Evolutionary conservation across 2,113 vertebrate genomes (phyloP).

Genomic region (Willisornis vidua): DNA sequence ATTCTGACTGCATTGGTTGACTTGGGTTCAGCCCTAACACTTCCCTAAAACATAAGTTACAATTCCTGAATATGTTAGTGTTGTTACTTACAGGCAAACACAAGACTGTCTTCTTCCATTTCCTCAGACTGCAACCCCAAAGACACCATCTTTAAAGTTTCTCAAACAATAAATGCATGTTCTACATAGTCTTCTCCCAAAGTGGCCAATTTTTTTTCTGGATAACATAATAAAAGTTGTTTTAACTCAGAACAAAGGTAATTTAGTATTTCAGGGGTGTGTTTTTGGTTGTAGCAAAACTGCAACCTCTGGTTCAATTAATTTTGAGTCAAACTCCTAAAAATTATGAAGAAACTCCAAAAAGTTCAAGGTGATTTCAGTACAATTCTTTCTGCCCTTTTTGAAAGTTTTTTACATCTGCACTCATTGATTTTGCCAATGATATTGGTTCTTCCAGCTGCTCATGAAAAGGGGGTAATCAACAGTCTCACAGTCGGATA

Average conservation of each 20-base stretch:
- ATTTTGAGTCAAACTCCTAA: neutral
- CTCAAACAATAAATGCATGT: neutral
- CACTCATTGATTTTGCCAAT: neutral
- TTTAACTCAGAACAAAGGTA: neutral
- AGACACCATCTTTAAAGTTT: neutral
- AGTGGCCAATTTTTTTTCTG: neutral
- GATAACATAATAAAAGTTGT: neutral
- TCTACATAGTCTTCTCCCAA: neutral
- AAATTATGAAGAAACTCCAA: neutral
- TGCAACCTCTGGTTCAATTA: neutral
- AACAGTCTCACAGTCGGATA: fast-evolving
- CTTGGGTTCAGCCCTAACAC: neutral
- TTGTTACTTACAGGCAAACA: neutral
- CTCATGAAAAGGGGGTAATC: neutral
- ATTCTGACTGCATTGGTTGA: neutral
- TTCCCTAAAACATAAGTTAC: neutral
- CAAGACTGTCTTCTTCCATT: neutral
- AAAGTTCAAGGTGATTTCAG: neutral
- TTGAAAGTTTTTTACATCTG: neutral
- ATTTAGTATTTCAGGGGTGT: neutral
- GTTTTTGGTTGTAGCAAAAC: neutral
- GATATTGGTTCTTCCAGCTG: neutral
- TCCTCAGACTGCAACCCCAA: neutral
- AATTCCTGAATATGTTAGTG: neutral
- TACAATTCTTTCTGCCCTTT: neutral